Conservation (phyloP, 2,888 invertebrate species). For the Zygothrica quintamaculata region DNA sequence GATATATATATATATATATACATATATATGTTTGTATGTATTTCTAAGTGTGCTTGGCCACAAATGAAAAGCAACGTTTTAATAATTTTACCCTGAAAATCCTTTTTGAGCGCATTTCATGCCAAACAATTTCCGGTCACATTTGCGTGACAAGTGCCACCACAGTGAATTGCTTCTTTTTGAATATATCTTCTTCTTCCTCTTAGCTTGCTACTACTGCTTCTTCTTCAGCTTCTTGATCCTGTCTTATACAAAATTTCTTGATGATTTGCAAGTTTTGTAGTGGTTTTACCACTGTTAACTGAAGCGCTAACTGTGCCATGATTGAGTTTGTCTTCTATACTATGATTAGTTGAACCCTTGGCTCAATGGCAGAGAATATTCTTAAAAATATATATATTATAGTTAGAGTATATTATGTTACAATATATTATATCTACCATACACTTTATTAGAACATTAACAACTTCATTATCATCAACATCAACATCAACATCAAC, state of each 20-base stretch:
- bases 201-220: background rate
- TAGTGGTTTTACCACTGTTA: constrained; percentile 34
- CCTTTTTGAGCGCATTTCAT: constrained; percentile 54
- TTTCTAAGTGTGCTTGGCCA: constrained; percentile 42
- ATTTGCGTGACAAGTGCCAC: constrained; percentile 73
- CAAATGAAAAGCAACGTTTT: constrained; percentile 76
- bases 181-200: no score
- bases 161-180: constrained; percentile 15
- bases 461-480: no score
- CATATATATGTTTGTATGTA: no score
- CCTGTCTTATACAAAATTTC: constrained; percentile 21
- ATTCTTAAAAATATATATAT: no score
- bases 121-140: constrained; percentile 74
- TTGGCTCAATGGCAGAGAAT: no score
- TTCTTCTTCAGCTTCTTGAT: constrained; percentile 4
- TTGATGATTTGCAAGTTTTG: constrained; percentile 48
- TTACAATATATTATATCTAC: no score
- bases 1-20: no score
- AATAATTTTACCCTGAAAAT: constrained; percentile 72
- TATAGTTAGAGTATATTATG: no score
- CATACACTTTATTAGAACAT: no score
- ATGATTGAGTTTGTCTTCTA: constrained; percentile 12
- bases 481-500: no score
- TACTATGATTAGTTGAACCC: constrained; percentile 15
- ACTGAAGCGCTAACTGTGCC: constrained; percentile 16